phyloP scores from a whole-genome alignment of 2,888 invertebrate species.

The Cheilosia vulpina region DNA sequence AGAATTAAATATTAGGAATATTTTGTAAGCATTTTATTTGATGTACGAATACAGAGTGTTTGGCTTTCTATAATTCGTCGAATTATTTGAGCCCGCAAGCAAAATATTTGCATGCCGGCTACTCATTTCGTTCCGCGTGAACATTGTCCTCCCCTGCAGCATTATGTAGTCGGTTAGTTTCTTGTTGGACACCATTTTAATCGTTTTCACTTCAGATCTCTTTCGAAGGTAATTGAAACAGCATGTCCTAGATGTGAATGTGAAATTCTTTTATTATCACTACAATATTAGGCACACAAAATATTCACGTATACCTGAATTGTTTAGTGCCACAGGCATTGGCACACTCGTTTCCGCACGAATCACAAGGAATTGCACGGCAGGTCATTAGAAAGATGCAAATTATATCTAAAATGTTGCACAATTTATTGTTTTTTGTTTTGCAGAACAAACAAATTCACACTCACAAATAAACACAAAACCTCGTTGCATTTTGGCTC shows the following conservation, averaged over 20 bases:
- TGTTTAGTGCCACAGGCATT: constrained; percentile 87
- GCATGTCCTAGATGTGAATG: constrained; percentile 84
- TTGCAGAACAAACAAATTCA: background rate
- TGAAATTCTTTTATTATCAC: background rate
- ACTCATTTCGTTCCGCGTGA: constrained; percentile 78
- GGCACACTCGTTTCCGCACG: constrained; percentile 87
- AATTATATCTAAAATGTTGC: constrained; percentile 33
- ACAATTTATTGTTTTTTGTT: background rate
- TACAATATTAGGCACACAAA: too few relatives aligned
- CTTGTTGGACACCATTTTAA: constrained; percentile 79
- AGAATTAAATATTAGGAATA: too few relatives aligned
- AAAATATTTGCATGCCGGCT: constrained; percentile 55
- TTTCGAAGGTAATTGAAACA: constrained; percentile 88
- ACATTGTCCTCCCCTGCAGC: constrained; percentile 80
- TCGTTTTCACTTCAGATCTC: constrained; percentile 82
- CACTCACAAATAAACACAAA: constrained; percentile 50
- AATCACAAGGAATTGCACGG: constrained; percentile 85
- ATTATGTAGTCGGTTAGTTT: constrained; percentile 81
- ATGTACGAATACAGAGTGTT: constrained; percentile 17
- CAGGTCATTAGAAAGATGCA: constrained; percentile 69
- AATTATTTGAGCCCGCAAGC: constrained; percentile 35
- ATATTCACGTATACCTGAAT: constrained; percentile 82
- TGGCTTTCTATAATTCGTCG: constrained; percentile 13
- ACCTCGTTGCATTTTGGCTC: constrained; percentile 31
- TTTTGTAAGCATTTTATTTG: background rate